Conservation (phyloP, 1,140 invertebrate species). For the Drosophila tsacasi region DNA sequence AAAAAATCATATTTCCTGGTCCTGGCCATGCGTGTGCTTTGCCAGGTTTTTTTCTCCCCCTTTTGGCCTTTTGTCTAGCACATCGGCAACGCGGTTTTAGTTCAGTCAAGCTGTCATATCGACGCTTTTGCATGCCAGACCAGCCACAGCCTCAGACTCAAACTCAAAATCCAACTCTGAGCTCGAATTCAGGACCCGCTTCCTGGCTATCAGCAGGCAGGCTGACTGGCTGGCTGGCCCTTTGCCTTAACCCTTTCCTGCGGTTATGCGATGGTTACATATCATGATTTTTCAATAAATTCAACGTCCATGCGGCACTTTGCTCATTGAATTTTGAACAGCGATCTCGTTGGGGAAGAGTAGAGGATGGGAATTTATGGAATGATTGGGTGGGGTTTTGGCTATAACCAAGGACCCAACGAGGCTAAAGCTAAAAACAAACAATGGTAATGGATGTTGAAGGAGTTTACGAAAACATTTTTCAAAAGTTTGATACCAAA, state of each 20-base stretch:
- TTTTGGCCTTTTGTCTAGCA: constrained; percentile 56
- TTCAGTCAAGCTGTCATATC: constrained; percentile 84
- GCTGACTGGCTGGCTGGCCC: not conserved
- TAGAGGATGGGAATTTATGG: not conserved
- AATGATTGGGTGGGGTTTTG: not conserved
- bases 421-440: constrained; percentile 38
- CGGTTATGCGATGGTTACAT: constrained; percentile 65
- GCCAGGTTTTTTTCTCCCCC: constrained; percentile 7
- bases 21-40: constrained; percentile 58
- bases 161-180: constrained; percentile 6
- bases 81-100: constrained; percentile 70
- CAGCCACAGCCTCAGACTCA: constrained; percentile 13
- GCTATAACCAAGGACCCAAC: not conserved
- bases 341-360: constrained; percentile 16
- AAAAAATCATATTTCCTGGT: constrained; percentile 79
- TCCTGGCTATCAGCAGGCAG: constrained; percentile 28
- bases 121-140: constrained; percentile 75
- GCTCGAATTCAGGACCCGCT: constrained; percentile 12
- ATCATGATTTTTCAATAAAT: constrained; percentile 84
- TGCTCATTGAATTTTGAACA: constrained; percentile 82
- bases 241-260: constrained; percentile 18
- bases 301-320: constrained; percentile 72
- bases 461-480: constrained; percentile 24
- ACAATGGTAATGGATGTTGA: constrained; percentile 48
- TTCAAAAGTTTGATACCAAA: not conserved